Conservation (phyloP, 2,888 invertebrate species). For the Hypselothyrea guttata region DNA sequence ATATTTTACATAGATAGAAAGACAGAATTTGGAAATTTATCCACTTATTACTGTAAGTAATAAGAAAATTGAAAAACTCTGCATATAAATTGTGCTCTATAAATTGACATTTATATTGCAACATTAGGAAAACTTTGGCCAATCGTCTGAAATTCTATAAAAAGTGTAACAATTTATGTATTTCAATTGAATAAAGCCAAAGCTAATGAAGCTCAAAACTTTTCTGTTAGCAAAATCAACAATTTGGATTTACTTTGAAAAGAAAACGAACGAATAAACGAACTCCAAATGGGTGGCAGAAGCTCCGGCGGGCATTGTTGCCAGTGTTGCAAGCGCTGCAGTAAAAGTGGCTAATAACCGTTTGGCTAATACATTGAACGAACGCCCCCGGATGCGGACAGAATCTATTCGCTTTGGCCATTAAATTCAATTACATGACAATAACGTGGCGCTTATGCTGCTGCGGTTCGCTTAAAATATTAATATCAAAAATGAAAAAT, state of each 20-base stretch:
- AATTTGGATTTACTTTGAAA: conserved; percentile 13
- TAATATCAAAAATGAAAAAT: conserved; percentile 72
- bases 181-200: too few relatives aligned
- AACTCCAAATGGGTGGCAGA: neutral
- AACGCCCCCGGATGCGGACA: conserved; percentile 58
- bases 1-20: too few relatives aligned
- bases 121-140: too few relatives aligned
- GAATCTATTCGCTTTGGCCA: conserved; percentile 59
- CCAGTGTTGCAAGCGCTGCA: conserved; percentile 59
- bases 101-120: too few relatives aligned
- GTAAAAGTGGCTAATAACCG: conserved; percentile 69
- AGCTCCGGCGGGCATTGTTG: conserved; percentile 42
- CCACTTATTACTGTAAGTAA: too few relatives aligned
- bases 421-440: conserved; percentile 77
- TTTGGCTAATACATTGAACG: conserved; percentile 65
- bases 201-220: conserved; percentile 1
- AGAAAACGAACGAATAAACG: neutral
- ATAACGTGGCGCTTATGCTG: conserved; percentile 74
- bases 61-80: too few relatives aligned
- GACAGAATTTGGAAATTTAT: too few relatives aligned
- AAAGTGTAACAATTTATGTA: too few relatives aligned
- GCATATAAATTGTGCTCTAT: too few relatives aligned
- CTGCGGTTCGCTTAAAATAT: conserved; percentile 64
- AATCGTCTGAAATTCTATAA: too few relatives aligned
- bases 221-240: conserved; percentile 21